phyloP scores from a whole-genome alignment of 1,140 invertebrate genomes.

The Brachionus rubens region DNA sequence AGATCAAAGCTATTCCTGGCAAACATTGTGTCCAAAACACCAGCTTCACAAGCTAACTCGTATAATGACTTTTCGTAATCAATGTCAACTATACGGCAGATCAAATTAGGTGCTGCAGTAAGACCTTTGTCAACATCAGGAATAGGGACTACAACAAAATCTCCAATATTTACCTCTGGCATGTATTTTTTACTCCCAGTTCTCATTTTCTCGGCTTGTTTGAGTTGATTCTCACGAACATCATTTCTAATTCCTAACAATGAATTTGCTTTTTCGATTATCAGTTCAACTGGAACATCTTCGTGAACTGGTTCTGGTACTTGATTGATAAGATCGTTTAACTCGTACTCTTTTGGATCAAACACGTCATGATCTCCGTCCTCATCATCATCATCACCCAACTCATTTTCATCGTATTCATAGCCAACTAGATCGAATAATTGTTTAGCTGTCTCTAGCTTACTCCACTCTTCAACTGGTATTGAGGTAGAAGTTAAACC shows the following conservation, averaged over 20 bases:
- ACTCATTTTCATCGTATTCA: constrained; percentile 15
- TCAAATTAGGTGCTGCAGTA: background rate
- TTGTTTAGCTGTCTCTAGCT: constrained; percentile 8
- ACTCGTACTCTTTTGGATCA: background rate
- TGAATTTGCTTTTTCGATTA: constrained; percentile 7
- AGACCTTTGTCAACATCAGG: constrained; percentile 11
- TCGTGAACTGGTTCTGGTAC: too few relatives aligned
- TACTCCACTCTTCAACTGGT: constrained; percentile 15
- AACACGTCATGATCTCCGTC: constrained; percentile 12
- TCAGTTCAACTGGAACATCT: too few relatives aligned
- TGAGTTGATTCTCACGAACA: background rate
- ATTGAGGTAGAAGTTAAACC: background rate
- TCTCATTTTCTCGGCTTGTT: constrained; percentile 25
- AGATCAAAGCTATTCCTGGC: background rate
- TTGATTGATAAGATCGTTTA: too few relatives aligned
- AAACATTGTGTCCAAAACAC: background rate
- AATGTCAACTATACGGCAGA: too few relatives aligned
- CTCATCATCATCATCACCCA: background rate
- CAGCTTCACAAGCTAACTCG: background rate
- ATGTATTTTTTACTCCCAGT: constrained; percentile 1
- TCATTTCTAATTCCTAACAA: background rate
- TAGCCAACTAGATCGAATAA: constrained; percentile 6
- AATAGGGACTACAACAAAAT: constrained; percentile 3
- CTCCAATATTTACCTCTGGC: constrained; percentile 7
- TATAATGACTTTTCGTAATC: background rate